Base-by-base conservation (phyloP, 1,140 invertebrate genomes). In the Drosophila sp. region DNA sequence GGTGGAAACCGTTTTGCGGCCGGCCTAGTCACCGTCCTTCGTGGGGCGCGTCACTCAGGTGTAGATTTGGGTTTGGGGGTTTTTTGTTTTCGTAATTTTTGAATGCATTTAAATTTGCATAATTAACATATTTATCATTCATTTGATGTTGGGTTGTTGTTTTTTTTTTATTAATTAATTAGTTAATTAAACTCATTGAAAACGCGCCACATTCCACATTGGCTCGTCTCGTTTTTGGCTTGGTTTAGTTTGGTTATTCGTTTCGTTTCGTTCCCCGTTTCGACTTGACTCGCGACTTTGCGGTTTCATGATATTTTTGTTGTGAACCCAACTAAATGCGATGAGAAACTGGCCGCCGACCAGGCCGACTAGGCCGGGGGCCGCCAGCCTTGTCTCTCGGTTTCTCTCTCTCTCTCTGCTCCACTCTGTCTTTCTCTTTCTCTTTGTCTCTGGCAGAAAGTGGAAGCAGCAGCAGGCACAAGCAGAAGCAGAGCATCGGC, bases 301-400 rank as follows among this genome's bases (percentile, higher is more conserved):
- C 79, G 83, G 83, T 87, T 86, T 79, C 63, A 44, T 65, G 47
- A 67, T 74, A 67, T 67, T 64, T 72, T 77, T 80, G 90, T 90
- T 92, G 91, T 90, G 90, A 91, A 91, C 87, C 80, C 87, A 89
- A 91, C 87, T 87, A 89, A 91, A 92, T 91, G 85, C 87, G 89
- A 92, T 89, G 81, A 81, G 75, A 92, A 92, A 92, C 91, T 92
- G 91, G 87, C 84, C 70, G 87, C 84, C 70, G 74, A 76, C 84
- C 74, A 86, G 58, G 58, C 66, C 23, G 58, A 50, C 44, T 50
- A 50, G 44, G 44, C 44, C 44, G 44, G 44, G 44, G 41, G 70
- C 57, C 57, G 55, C 64, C 17, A 66, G 63, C 54, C 23, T 60
- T 29, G 64, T 27, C 41, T 60, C 65, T 57, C 67, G 11, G 8